Conservation (phyloP, 2,113 vertebrate species). For the Axis porcinus region DNA sequence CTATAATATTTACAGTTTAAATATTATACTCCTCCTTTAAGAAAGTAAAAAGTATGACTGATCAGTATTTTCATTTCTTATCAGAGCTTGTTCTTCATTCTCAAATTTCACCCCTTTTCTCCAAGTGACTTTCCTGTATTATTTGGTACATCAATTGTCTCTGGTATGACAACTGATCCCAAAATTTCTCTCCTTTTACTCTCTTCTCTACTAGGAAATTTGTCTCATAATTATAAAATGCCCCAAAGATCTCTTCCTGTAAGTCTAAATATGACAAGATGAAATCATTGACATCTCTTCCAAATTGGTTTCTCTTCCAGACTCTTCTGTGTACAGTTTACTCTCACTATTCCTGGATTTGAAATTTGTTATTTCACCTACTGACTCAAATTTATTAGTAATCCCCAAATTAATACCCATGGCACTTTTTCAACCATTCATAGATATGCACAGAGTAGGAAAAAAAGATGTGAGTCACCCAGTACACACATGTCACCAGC, state of each 20-base stretch:
- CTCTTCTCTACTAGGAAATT: not conserved
- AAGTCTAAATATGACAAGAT: not conserved
- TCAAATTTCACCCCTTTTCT: not conserved
- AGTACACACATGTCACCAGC: not conserved
- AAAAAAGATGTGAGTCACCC: not conserved
- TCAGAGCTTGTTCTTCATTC: not conserved
- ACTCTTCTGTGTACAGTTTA: not conserved
- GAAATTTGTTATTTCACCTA: not conserved
- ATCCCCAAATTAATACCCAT: not conserved
- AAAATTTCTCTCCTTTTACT: not conserved
- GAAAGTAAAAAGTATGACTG: not conserved
- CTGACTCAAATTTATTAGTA: not conserved
- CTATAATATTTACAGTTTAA: not conserved
- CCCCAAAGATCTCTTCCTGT: not conserved
- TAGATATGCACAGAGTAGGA: not conserved
- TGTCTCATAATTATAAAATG: not conserved
- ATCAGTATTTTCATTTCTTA: not conserved
- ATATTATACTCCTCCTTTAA: not conserved
- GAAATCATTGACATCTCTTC: not conserved
- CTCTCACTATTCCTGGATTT: not conserved
- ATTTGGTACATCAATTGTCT: not conserved
- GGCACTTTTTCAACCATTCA: not conserved
- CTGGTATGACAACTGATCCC: not conserved
- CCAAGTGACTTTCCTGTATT: not conserved
- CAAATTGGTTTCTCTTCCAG: not conserved